Base-by-base conservation (phyloP, 2,797 vertebrate genomes). In the Crenichthys baileyi region DNA sequence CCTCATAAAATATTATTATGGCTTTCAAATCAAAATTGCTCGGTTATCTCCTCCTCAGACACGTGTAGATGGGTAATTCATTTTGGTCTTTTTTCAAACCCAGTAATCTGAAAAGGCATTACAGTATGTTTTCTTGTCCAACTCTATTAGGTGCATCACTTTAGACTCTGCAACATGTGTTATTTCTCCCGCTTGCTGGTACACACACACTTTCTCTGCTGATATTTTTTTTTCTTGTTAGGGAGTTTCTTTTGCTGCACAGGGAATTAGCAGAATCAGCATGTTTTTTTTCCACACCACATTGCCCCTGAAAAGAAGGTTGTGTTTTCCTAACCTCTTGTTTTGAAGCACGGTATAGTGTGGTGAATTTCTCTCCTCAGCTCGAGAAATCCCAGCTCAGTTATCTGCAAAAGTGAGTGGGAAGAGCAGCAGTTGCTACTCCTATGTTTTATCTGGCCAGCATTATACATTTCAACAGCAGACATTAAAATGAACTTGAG, bases 41-140 rank as follows among this genome's bases (percentile, higher is more conserved):
- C 46, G 68, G 80, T 90, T 91, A 90, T 92, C 87, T 86, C 73
- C 70, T 8, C 78, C 87, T 80, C 79, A 87, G 87, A 88, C 83
- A 85, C 76, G 79, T 82, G 89, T 79, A 90, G 61, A 80, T 26
- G 44, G 39, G 78, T 83, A 85, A 90, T 88, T 90, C 55, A n/a
- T 90, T 88, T 88, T 83, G 50, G 77, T 75, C 76, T 29, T 56
- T 86, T 88, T 82, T 81, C 79, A 83, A 70, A 83, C 75, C 74
- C 84, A 88, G 85, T 93, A 85, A 93, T 91, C 89, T 85, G 82
- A 90, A 90, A 83, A 88, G 71, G 72, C 75, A 75, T 88, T 83
- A 48, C 44, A 65, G 24, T 44, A 63, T 88, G 79, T 89, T 84
- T 83, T 79, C 76, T 80, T 83, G 75, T 82, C 77, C 2, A 70